Evolutionary conservation across 2,113 vertebrate genomes (phyloP), one percentile per base, ranked within the genome.

Genomic region (Podarcis muralis): DNA sequence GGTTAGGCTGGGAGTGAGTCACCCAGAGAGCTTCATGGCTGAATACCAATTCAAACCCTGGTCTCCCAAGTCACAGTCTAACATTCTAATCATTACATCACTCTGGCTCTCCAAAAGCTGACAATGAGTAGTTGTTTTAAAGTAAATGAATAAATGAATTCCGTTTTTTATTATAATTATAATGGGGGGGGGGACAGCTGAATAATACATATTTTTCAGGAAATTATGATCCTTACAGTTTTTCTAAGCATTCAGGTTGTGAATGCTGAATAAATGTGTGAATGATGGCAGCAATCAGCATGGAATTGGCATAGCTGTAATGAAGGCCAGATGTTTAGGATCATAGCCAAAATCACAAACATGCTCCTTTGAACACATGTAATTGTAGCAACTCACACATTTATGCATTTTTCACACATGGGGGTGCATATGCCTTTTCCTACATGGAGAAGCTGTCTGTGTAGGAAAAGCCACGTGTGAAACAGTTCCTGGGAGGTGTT

Each of bases 161-260:
- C n/a, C 88, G 59, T 27, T 69, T 66, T 0, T 0, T 85, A 62
- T 25, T 32, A 18, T 37, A 32, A 35, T 57, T 40, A 35, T 74
- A 53, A 57, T 18, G 27, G 20, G 48, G 9, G 27, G 32, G n/a
- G 18, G 16, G n/a, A 22, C 30, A 72, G 30, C n/a, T 72, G 12
- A 72, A 72, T 53, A 69, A 69, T 69, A 69, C 48, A 53, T 48
- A 62, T 86, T 69, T 92, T 84, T 81, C 79, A 90, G 15, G 35
- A 43, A 90, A 57, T 72, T 6, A 8, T 1, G 13, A 5, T 20
- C 66, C 90, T 87, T 89, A 62, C 37, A 66, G 25, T 68, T 84
- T 48, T 37, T 11, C 6, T 16, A 83, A 84, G 43, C 43, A 43
- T 43, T 43, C 11, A 53, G 27, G 57, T 32, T 48, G 40, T 37